These are phyloP conservation scores for Poicephalus meyeri DNA, from an alignment of 2,113 vertebrate genomes.

Conservation along the genomic window DNA sequence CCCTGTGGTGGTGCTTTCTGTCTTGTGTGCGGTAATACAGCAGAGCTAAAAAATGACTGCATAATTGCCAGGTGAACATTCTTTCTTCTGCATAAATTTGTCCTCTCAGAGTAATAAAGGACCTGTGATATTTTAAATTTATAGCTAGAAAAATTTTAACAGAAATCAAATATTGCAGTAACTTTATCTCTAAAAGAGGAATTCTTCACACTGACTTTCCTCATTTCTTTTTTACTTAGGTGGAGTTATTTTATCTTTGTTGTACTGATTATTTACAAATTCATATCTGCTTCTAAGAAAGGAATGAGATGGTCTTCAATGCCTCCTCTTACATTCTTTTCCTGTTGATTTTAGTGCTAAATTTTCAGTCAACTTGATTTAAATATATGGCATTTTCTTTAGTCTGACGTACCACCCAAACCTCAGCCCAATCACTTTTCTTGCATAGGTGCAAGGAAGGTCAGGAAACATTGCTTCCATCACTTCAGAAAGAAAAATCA, in stretches of 20 bases:
- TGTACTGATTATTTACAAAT: not conserved
- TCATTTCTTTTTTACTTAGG: not conserved
- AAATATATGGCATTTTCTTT: not conserved
- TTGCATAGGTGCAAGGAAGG: not conserved
- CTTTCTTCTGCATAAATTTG: not conserved
- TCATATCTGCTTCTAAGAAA: not conserved
- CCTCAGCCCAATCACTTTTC: not conserved
- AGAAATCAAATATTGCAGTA: not conserved
- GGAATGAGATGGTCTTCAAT: not conserved
- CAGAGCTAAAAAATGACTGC: constrained; percentile 2
- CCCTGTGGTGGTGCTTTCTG: not conserved
- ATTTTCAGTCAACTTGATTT: not conserved
- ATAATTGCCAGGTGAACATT: not conserved
- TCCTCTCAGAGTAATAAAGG: not conserved
- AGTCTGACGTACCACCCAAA: not conserved
- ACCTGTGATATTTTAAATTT: not conserved
- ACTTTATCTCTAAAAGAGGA: not conserved
- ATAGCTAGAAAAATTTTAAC: not conserved
- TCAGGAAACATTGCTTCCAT: not conserved
- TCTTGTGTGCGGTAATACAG: not conserved
- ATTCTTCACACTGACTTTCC: not conserved
- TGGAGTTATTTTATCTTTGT: not conserved
- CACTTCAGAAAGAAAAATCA: not conserved
- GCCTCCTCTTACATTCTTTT: not conserved
- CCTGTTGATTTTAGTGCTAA: not conserved